These are phyloP conservation scores for Dugesia japonica DNA, from an alignment of 2,888 invertebrate species.

Conservation along the genomic window DNA sequence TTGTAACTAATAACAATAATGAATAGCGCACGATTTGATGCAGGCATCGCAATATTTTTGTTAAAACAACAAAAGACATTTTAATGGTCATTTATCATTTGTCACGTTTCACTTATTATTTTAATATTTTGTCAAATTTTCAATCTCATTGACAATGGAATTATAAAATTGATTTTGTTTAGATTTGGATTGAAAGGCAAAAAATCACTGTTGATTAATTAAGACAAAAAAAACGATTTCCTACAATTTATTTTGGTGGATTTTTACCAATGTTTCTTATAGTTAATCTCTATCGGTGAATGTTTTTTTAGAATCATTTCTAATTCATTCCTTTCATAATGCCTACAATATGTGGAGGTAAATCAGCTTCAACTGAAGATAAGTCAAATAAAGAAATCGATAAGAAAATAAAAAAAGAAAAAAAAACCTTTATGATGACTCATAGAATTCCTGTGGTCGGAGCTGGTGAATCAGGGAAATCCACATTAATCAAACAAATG, in stretches of 20 bases:
- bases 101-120: conserved; percentile 7
- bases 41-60: background rate
- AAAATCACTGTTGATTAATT: background rate
- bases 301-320: background rate
- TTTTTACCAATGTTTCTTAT: background rate
- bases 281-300: too few species aligned
- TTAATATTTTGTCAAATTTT: background rate
- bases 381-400: conserved; percentile 71
- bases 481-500: conserved; percentile 99
- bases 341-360: background rate
- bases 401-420: conserved; percentile 93
- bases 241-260: background rate
- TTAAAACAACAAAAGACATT: background rate
- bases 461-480: conserved; percentile 96
- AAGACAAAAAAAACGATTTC: background rate
- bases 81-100: conserved; percentile 20
- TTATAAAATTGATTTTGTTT: background rate
- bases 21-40: background rate
- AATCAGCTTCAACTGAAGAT: conserved; percentile 15
- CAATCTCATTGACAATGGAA: background rate
- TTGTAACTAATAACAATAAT: background rate
- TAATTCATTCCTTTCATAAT: background rate
- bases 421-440: conserved; percentile 45
- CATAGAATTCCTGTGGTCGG: conserved; percentile 48
- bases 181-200: background rate